Evolutionary conservation across 2,888 invertebrate species (phyloP), one percentile per base, ranked within the genome.

Genomic region (Protula sp.): DNA sequence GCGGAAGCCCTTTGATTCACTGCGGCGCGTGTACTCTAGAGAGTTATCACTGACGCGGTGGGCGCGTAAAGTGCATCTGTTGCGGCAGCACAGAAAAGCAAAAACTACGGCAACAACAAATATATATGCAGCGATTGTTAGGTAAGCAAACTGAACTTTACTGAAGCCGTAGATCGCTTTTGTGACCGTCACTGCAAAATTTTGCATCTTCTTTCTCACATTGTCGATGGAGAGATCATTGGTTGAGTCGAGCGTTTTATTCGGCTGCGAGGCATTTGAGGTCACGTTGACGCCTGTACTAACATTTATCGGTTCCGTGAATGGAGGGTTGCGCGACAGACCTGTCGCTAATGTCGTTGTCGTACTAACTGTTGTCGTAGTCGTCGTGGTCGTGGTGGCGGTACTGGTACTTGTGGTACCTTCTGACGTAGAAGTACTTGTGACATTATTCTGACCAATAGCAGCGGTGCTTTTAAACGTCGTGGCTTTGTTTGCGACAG

Each of bases 91-190:
- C 22, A 80, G 67, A 29, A 74, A 68, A 27, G 80, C 61, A 62
- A 81, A 82, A 28, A 78, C 59, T 1, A 78, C 58, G 0, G 81
- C 72, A 27, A 78, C 74, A 3, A 77, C 54, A 38, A 81, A 66
- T 3, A 80, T 69, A 47, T 78, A 71, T 2, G 75, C 60, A 0
- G 79, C 80, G 45, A 82, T 77, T 31, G 79, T 75, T 2, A 78
- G 62, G 63, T 82, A 83, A 1, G 80, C 79, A 69, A 81, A 75
- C 67, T 81, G 74, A 28, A 78, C 75, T 52, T 69, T 73, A 0
- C 77, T 75, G 65, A 77, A 28, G n/a, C 60, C 62, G 22, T 65
- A 48, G 2, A 73, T 38, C 19, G 38, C 19, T 38, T 38, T 19
- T 19, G 9, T 19, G 19, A 38, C 9, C 19, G 38, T 38, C 38